Conservation (phyloP, 2,888 invertebrate species). For the Drosophila anceps region DNA sequence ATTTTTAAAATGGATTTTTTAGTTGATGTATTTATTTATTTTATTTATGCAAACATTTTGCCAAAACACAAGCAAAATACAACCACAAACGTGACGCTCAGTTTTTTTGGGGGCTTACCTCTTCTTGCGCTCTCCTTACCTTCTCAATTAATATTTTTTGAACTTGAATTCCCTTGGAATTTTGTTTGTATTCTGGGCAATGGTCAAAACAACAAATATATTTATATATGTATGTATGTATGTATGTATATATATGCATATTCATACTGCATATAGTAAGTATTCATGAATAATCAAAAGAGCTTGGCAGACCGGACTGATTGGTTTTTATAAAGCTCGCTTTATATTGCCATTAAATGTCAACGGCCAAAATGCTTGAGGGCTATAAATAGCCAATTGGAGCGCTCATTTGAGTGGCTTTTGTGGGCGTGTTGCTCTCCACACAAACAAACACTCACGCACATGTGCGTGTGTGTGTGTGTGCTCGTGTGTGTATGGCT, state of each 20-base stretch:
- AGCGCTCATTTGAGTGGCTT: slow-evolving; percentile 42
- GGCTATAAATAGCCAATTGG: slow-evolving; percentile 61
- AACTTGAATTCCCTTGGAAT: slow-evolving; percentile 25
- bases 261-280: slow-evolving; percentile 3
- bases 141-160: slow-evolving; percentile 56
- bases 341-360: slow-evolving; percentile 64
- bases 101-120: slow-evolving; percentile 32
- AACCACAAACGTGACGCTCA: slow-evolving; percentile 73
- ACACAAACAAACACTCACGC: slow-evolving; percentile 12
- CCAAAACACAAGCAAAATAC: slow-evolving; percentile 32
- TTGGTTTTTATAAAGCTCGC: slow-evolving; percentile 45
- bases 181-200: slow-evolving; percentile 17
- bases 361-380: slow-evolving; percentile 60
- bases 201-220: slow-evolving; percentile 2
- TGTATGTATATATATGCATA: background rate
- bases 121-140: slow-evolving; percentile 11
- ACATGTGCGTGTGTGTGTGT: slow-evolving; percentile 24
- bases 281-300: slow-evolving; percentile 35
- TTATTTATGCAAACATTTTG: slow-evolving; percentile 57
- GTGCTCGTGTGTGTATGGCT: slow-evolving; percentile 24
- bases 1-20: slow-evolving; percentile 62
- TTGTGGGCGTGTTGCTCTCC: slow-evolving; percentile 45
- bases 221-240: background rate
- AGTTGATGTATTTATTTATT: slow-evolving; percentile 64
- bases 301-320: slow-evolving; percentile 33